A percentile compares a stretch with the other conserved stretches of the same genome.
These are phyloP conservation scores for Steinernema hermaphroditum DNA, from an alignment of 2,888 invertebrate species.

Conservation along the genomic window DNA sequence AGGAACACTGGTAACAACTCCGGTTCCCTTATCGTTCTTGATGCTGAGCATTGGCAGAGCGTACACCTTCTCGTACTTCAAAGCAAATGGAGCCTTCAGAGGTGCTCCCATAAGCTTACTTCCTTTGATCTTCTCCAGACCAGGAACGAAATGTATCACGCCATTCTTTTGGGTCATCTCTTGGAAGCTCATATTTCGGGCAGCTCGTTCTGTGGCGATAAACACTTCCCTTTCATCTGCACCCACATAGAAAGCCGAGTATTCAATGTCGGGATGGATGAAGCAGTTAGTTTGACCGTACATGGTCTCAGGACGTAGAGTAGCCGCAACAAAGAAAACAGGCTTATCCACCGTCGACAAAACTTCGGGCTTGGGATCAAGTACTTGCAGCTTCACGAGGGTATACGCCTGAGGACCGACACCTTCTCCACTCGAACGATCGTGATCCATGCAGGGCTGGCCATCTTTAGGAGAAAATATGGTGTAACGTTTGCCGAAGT, in stretches of 20 bases:
- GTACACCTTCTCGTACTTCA: slow-evolving; percentile 79
- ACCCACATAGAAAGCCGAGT: slow-evolving; percentile 78
- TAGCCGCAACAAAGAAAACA: slow-evolving; percentile 90
- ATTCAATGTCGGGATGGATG: slow-evolving; percentile 87
- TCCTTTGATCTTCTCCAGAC: slow-evolving; percentile 68
- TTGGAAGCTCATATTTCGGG: slow-evolving; percentile 93
- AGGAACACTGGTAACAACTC: slow-evolving; percentile 94
- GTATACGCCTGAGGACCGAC: slow-evolving; percentile 98
- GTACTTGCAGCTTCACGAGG: slow-evolving; percentile 85
- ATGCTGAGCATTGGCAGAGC: slow-evolving; percentile 96
- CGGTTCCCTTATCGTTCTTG: slow-evolving; percentile 96
- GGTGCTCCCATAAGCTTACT: slow-evolving; percentile 81
- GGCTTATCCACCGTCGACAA: slow-evolving; percentile 69
- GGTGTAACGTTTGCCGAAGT: slow-evolving; percentile 94
- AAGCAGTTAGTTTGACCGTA: slow-evolving; percentile 99
- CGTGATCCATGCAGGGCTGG: slow-evolving; percentile 99
- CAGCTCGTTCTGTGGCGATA: slow-evolving; percentile 82
- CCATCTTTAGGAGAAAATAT: slow-evolving; percentile 93
- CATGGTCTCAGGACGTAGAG: slow-evolving; percentile 98
- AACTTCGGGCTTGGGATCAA: slow-evolving; percentile 39
- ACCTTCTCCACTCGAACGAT: slow-evolving; percentile 90
- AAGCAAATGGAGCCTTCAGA: slow-evolving; percentile 81
- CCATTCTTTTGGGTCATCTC: slow-evolving; percentile 83
- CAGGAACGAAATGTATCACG: slow-evolving; percentile 74
- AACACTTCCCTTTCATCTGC: slow-evolving; percentile 75